A percentile compares a stretch with the other conserved stretches of the same genome.
Evolutionary conservation across 2,888 invertebrate genomes (phyloP).

Genomic region (Hypena proboscidalis): DNA sequence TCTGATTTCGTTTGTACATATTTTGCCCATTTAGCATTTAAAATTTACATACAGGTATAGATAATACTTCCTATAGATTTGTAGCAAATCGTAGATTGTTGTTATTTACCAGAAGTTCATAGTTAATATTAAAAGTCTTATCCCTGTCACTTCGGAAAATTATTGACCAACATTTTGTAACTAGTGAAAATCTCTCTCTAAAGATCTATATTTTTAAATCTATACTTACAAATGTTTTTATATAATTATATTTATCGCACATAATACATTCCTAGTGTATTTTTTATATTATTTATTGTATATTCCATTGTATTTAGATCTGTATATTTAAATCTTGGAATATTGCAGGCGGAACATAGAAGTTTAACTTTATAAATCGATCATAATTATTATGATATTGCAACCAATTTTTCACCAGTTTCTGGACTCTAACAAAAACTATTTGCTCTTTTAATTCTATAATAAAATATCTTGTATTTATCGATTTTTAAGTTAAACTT

Average conservation of each 20-base stretch:
- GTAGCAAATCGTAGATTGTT: constrained; percentile 12
- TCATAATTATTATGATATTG: too few species aligned
- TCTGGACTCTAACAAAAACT: too few species aligned
- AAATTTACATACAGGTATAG: constrained; percentile 3
- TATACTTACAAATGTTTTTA: constrained; percentile 36
- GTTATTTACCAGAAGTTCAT: constrained; percentile 1
- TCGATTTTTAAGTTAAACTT: constrained; percentile 17
- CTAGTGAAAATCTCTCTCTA: constrained; percentile 29
- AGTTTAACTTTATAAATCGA: constrained; percentile 2
- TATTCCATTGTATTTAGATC: constrained; percentile 48
- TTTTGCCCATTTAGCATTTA: constrained; percentile 24
- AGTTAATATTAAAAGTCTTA: constrained; percentile 12
- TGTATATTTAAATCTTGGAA: constrained; percentile 55
- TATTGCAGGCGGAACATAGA: constrained; percentile 13
- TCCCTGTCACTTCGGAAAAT: constrained; percentile 12
- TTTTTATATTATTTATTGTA: constrained; percentile 55
- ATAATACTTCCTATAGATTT: not conserved
- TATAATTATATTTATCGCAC: constrained; percentile 45
- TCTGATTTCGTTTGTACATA: too few species aligned
- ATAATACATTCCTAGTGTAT: constrained; percentile 64
- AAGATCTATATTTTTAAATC: constrained; percentile 43
- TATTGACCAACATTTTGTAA: constrained; percentile 30
- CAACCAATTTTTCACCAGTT: too few species aligned
- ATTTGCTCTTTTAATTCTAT: too few species aligned
- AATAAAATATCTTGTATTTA: too few species aligned